Conservation (phyloP, 2,113 vertebrate species). For the Scomber colias region DNA sequence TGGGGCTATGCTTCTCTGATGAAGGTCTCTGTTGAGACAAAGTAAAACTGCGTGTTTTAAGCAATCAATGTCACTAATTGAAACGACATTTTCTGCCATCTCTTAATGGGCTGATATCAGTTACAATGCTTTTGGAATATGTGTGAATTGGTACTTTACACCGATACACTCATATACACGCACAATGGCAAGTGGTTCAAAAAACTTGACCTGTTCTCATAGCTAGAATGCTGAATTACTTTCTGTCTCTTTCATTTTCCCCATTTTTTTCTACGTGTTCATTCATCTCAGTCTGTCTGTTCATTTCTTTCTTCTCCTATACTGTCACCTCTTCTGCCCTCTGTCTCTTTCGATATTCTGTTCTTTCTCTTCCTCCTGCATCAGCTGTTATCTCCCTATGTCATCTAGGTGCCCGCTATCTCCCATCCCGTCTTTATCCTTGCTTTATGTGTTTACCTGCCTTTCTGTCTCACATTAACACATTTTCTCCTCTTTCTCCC, state of each 20-base stretch:
- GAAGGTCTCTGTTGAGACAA: neutral
- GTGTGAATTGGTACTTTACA: constrained; percentile 1
- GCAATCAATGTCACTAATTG: neutral
- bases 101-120: neutral
- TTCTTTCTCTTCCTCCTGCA: constrained; percentile 4
- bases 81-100: neutral
- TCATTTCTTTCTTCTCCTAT: constrained; percentile 18
- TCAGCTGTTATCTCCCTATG: constrained; percentile 3
- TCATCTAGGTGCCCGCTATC: constrained; percentile 16
- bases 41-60: neutral
- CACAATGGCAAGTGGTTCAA: no score
- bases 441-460: neutral
- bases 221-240: constrained; percentile 13
- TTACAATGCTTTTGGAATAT: neutral
- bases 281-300: neutral
- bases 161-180: neutral
- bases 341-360: constrained; percentile 13
- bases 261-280: neutral
- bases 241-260: neutral
- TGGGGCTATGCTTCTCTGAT: no score
- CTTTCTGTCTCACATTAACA: neutral
- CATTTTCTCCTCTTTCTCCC: neutral
- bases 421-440: neutral
- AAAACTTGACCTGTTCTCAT: neutral
- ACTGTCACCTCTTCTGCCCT: constrained; percentile 9